Percentiles rank a stretch among this genome's conserved stretches.
phyloP scores from a whole-genome alignment of 2,113 vertebrate species.

The Hassar affinis region DNA sequence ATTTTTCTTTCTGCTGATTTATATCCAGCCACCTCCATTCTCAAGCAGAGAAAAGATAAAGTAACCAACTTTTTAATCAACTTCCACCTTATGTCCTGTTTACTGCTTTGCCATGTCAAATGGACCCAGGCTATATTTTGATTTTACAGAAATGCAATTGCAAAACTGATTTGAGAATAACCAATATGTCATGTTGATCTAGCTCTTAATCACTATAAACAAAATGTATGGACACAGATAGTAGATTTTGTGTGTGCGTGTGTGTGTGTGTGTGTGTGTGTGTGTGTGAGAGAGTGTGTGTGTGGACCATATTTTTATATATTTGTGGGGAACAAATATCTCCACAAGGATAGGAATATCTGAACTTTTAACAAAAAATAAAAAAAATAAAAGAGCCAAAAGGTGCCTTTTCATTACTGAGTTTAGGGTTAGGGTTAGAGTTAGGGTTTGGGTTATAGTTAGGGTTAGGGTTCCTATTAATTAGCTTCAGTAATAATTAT shows the following conservation, averaged over 20 bases:
- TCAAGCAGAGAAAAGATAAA: neutral
- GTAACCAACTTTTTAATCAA: neutral
- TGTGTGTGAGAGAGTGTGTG: neutral
- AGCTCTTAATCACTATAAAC: neutral
- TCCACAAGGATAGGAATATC: too few species aligned
- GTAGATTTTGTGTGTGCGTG: neutral
- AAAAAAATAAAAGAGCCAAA: too few species aligned
- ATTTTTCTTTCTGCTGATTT: neutral
- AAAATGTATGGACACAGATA: neutral
- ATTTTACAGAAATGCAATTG: neutral
- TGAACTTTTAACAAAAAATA: too few species aligned
- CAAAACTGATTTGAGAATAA: neutral
- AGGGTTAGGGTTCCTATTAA: too few species aligned
- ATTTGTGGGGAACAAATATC: too few species aligned
- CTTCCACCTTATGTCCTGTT: neutral
- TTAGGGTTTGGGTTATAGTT: too few species aligned
- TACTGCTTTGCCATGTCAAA: neutral
- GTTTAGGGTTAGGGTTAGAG: too few species aligned
- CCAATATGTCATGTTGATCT: neutral
- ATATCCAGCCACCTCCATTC: neutral
- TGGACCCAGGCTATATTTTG: neutral
- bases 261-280: neutral
- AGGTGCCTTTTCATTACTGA: too few species aligned
- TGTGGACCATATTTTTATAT: too few species aligned
- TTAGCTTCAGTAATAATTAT: too few species aligned